These are phyloP conservation scores for Halichoeres trimaculatus DNA, from an alignment of 2,113 vertebrate genomes.

Conservation along the genomic window DNA sequence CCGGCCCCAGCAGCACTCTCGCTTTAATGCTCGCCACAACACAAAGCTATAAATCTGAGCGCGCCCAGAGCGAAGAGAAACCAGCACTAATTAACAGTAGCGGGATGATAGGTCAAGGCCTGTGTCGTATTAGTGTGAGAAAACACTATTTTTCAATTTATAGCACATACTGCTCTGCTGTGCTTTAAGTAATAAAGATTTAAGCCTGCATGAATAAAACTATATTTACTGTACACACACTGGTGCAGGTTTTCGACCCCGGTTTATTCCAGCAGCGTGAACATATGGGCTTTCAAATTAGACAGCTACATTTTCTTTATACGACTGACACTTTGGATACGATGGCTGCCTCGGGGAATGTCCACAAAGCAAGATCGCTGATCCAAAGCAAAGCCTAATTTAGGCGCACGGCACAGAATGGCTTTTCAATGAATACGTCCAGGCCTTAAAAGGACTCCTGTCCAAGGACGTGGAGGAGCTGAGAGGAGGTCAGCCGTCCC, in stretches of 20 bases:
- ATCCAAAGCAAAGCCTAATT: constrained; percentile 59
- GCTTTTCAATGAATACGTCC: constrained; percentile 53
- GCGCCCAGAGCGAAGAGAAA: constrained; percentile 78
- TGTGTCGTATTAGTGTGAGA: constrained; percentile 80
- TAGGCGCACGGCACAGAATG: constrained; percentile 44
- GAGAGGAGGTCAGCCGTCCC: constrained; percentile 71
- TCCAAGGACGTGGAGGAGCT: constrained; percentile 73
- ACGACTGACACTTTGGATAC: constrained; percentile 31
- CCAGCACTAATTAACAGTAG: constrained; percentile 82
- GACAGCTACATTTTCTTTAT: constrained; percentile 32
- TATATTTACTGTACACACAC: constrained; percentile 19
- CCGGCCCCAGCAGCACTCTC: constrained; percentile 39
- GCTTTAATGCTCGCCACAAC: constrained; percentile 69
- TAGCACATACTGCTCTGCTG: constrained; percentile 54
- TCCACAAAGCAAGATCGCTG: constrained; percentile 50
- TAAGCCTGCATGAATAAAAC: constrained; percentile 44
- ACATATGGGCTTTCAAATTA: constrained; percentile 36
- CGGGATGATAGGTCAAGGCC: constrained; percentile 79
- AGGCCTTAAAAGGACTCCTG: constrained; percentile 67
- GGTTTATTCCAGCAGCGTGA: constrained; percentile 22
- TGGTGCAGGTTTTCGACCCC: constrained; percentile 17
- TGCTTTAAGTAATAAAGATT: constrained; percentile 56
- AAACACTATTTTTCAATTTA: constrained; percentile 82
- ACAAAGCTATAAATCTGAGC: constrained; percentile 80
- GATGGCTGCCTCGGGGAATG: constrained; percentile 34